phyloP scores from a whole-genome alignment of 37 sponge, comb jelly and placozoan species.

The Diacarnus erythraeanus region DNA sequence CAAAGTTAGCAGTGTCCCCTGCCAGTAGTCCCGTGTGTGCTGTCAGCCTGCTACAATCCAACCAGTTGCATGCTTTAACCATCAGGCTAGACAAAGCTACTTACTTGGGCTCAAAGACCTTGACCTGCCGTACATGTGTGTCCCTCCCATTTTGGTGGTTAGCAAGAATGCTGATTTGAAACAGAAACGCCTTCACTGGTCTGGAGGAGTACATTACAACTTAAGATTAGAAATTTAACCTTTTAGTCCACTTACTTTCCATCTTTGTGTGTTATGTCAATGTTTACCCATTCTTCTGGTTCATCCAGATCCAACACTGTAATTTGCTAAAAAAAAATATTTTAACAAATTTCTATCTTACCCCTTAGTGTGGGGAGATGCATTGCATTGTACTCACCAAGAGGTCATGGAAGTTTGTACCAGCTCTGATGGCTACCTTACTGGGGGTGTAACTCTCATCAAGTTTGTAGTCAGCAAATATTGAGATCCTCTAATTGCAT shows the following conservation, averaged over 20 bases:
- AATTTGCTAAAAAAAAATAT: conserved; percentile 52
- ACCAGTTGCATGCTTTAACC: no score
- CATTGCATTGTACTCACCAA: conserved; percentile 19
- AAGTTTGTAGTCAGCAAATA: conserved; percentile 78
- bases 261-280: conserved; percentile 50
- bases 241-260: conserved; percentile 37
- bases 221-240: not conserved
- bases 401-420: conserved; percentile 81
- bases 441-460: conserved; percentile 99
- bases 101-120: conserved; percentile 77
- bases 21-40: not conserved
- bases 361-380: not conserved
- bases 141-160: conserved; percentile 99
- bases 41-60: not conserved
- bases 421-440: conserved; percentile 77
- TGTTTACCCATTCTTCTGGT: conserved; percentile 86
- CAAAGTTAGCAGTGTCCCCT: conserved; percentile 11
- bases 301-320: conserved; percentile 71
- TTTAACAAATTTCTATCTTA: not conserved
- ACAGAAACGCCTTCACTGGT: conserved; percentile 70
- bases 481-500: conserved; percentile 29
- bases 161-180: conserved; percentile 78
- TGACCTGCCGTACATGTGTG: conserved; percentile 88
- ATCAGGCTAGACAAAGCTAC: not conserved
- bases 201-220: conserved; percentile 9